Evolutionary conservation across 2,797 vertebrate species (phyloP).

Genomic region (Tachyglossus aculeatus): DNA sequence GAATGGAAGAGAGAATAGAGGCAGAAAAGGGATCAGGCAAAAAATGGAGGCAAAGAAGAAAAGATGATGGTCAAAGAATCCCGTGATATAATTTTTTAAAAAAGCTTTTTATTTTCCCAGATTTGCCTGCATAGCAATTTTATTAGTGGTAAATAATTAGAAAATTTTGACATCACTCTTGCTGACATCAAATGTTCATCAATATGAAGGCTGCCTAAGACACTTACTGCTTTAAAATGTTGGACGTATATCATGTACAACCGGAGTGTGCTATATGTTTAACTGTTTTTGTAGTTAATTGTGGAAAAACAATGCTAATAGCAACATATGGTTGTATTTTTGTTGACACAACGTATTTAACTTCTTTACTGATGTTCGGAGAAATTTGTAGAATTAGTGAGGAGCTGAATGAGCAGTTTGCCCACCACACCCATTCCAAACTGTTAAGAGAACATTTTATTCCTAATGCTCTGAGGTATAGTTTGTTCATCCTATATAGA

Average conservation of each 20-base stretch:
- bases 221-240: constrained; percentile 47
- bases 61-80: accelerated
- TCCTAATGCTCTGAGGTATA: constrained; percentile 29
- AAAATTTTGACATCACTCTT: constrained; percentile 34
- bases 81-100: no score
- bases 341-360: neutral
- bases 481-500: constrained; percentile 14
- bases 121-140: constrained; percentile 46
- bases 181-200: constrained; percentile 56
- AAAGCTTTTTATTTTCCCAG: constrained; percentile 41
- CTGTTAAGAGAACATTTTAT: constrained; percentile 18
- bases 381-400: constrained; percentile 1
- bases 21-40: neutral
- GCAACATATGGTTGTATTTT: constrained; percentile 27
- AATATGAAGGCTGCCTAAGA: constrained; percentile 30
- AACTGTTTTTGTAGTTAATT: constrained; percentile 47
- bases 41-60: neutral
- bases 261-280: constrained; percentile 37
- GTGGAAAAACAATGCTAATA: constrained; percentile 32
- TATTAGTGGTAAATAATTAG: constrained; percentile 65
- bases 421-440: constrained; percentile 16
- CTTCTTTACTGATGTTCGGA: constrained; percentile 31
- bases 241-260: constrained; percentile 33
- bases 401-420: constrained; percentile 20
- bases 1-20: neutral